These are phyloP conservation scores for Serripes groenlandicus DNA, from an alignment of 2,888 invertebrate species.

Conservation along the genomic window DNA sequence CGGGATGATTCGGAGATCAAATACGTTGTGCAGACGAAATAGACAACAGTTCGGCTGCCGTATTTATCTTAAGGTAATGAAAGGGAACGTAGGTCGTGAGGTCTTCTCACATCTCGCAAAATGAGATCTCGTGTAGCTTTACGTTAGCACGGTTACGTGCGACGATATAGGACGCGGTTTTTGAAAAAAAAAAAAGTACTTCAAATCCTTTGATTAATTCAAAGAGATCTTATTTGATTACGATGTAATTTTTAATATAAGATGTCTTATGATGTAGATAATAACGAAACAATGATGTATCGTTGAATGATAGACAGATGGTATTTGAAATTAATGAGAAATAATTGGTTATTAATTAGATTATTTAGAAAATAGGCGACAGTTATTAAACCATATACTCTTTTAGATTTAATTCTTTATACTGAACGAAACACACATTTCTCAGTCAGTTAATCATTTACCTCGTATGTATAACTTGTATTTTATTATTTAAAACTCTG, in stretches of 20 bases:
- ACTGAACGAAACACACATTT: no score
- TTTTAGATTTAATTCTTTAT: background rate
- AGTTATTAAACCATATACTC: background rate
- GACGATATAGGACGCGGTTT: conserved; percentile 6
- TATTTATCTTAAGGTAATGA: conserved; percentile 57
- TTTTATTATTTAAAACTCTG: no score
- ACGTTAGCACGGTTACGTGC: background rate
- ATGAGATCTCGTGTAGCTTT: conserved; percentile 34
- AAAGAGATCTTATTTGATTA: conserved; percentile 13
- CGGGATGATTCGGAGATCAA: conserved; percentile 46
- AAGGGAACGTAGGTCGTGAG: conserved; percentile 60
- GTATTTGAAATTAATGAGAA: conserved; percentile 1
- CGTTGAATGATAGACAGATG: background rate
- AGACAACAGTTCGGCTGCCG: conserved; percentile 56
- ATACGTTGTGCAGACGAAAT: conserved; percentile 37
- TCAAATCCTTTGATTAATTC: background rate
- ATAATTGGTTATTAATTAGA: conserved; percentile 12
- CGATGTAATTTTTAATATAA: background rate
- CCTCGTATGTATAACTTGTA: no score
- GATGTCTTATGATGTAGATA: background rate
- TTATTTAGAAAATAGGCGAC: background rate
- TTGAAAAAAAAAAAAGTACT: conserved; percentile 25
- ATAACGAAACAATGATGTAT: background rate
- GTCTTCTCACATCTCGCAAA: conserved; percentile 29
- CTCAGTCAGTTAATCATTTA: no score